Conservation (phyloP, 1,140 invertebrate genomes). For the Drosophila chauvacae region DNA sequence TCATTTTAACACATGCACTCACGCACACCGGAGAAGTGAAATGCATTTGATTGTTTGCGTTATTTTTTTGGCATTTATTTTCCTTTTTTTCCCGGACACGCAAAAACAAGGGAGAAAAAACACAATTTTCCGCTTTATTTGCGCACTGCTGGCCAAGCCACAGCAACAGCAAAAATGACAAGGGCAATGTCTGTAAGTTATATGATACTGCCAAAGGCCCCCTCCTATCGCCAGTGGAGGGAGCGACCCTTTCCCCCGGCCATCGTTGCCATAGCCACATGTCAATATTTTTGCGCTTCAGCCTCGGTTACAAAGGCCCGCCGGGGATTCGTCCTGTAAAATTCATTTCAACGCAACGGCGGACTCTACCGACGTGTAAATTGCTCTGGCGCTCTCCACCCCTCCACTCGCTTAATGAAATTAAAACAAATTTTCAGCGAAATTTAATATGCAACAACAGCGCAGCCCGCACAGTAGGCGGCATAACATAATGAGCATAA, state of each 20-base stretch:
- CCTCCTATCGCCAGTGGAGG: neutral
- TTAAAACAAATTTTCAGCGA: slow-evolving; percentile 72
- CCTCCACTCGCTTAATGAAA: slow-evolving; percentile 68
- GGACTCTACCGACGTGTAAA: slow-evolving; percentile 74
- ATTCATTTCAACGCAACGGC: slow-evolving; percentile 48
- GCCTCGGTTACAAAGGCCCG: slow-evolving; percentile 56
- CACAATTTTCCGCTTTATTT: slow-evolving; percentile 80
- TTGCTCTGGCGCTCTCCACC: slow-evolving; percentile 45
- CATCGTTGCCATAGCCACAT: slow-evolving; percentile 63
- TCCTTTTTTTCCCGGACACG: slow-evolving; percentile 31
- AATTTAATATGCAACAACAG: slow-evolving; percentile 35
- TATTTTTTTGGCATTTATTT: slow-evolving; percentile 35
- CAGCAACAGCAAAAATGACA: slow-evolving; percentile 41
- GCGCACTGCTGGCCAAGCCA: slow-evolving; percentile 40
- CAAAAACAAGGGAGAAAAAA: slow-evolving; percentile 58
- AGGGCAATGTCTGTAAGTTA: slow-evolving; percentile 57
- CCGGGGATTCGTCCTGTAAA: slow-evolving; percentile 39
- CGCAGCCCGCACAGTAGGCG: slow-evolving; percentile 1
- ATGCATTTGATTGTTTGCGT: slow-evolving; percentile 78
- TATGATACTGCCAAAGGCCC: slow-evolving; percentile 46
- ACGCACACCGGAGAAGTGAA: slow-evolving; percentile 48
- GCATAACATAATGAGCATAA: slow-evolving; percentile 43
- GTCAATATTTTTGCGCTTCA: slow-evolving; percentile 76
- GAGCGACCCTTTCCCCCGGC: neutral
- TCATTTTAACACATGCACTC: slow-evolving; percentile 64